Conservation (phyloP, 1,140 invertebrate genomes). For the Melanaphis sacchari region DNA sequence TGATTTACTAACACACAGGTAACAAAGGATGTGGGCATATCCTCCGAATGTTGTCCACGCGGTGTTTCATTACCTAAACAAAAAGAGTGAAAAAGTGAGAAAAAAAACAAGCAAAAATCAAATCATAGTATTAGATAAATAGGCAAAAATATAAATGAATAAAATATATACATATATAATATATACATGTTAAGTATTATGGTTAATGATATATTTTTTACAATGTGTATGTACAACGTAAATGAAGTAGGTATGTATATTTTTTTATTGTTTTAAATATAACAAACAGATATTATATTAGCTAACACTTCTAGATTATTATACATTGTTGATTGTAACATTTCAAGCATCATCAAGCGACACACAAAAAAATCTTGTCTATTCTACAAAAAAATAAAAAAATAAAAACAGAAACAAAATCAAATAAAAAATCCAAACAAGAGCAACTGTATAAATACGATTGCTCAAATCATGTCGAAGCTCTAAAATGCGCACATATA, state of each 20-base stretch:
- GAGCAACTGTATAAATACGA: background rate
- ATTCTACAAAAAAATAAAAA: constrained; percentile 50
- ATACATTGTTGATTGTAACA: constrained; percentile 43
- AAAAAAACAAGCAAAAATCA: constrained; percentile 38
- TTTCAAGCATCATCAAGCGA: constrained; percentile 52
- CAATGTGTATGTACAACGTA: constrained; percentile 58
- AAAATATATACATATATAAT: too few species aligned
- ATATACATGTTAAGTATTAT: constrained; percentile 19
- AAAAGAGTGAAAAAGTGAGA: constrained; percentile 58
- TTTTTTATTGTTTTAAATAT: constrained; percentile 31
- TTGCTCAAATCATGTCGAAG: constrained; percentile 35
- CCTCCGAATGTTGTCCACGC: constrained; percentile 91
- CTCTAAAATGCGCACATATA: constrained; percentile 42
- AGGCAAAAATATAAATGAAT: background rate
- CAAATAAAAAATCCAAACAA: constrained; percentile 39
- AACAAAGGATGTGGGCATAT: constrained; percentile 94
- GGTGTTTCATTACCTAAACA: constrained; percentile 81
- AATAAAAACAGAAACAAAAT: constrained; percentile 22
- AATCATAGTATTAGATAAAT: background rate
- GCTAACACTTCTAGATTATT: constrained; percentile 32
- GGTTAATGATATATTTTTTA: constrained; percentile 43
- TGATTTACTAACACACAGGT: constrained; percentile 84
- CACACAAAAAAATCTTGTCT: constrained; percentile 51
- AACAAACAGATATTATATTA: constrained; percentile 12
- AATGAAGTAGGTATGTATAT: constrained; percentile 23